These are phyloP conservation scores for Cheiracanthium punctorium DNA, from an alignment of 2,888 invertebrate species.

Conservation along the genomic window DNA sequence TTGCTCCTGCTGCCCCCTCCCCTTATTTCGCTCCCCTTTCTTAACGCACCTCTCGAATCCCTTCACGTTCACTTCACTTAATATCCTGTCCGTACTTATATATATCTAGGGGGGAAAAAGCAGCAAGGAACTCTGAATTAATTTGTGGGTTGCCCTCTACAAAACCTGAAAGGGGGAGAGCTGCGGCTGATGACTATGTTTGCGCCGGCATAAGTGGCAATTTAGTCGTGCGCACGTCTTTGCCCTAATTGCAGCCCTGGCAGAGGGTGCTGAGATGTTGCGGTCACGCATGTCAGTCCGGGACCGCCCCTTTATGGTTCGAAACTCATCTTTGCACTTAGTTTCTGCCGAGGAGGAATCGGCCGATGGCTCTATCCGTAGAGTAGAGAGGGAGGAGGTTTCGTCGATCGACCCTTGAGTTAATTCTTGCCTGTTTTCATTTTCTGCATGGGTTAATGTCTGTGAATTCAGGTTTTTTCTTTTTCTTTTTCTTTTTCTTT, in stretches of 20 bases:
- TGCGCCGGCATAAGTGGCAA: conserved; percentile 54
- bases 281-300: conserved; percentile 44
- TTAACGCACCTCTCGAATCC: not conserved
- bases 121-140: conserved; percentile 27
- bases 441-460: too few species aligned
- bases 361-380: conserved; percentile 10
- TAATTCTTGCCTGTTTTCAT: too few species aligned
- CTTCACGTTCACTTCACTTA: conserved; percentile 3
- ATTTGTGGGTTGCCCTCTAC: conserved; percentile 22
- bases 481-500: too few species aligned
- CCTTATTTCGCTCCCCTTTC: not conserved
- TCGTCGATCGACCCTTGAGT: too few species aligned
- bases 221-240: conserved; percentile 39
- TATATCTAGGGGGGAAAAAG: not conserved
- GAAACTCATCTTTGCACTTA: not conserved
- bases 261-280: conserved; percentile 25
- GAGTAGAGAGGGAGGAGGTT: too few species aligned
- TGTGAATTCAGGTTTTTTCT: too few species aligned
- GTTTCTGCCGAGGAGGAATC: not conserved
- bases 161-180: not conserved
- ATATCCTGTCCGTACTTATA: not conserved
- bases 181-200: conserved; percentile 59
- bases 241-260: conserved; percentile 36
- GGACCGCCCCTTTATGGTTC: not conserved
- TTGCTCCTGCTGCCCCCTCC: not conserved